Evolutionary conservation across 1,140 invertebrate genomes (phyloP), one percentile per base, ranked within the genome.

Genomic region (Drosophila melanogaster): DNA sequence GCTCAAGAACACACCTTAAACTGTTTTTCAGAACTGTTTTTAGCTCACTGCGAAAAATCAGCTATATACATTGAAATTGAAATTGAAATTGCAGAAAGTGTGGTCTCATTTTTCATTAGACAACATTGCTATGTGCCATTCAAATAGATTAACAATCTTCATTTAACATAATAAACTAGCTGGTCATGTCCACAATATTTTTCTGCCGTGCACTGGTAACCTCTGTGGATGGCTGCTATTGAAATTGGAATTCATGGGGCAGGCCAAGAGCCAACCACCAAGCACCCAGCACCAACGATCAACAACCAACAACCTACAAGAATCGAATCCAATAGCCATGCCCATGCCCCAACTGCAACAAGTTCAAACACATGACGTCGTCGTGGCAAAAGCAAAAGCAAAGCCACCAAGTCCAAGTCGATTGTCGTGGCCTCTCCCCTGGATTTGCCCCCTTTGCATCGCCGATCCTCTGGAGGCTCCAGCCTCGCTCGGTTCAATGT

Each of bases 1-100:
- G 86, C 86, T 90, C 86, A 90, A 90, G 86, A 90, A 90, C 87
- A 90, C 87, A 90, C 87, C 87, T 90, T 90, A 90, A 90, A 90
- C 79, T 67, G 54, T 77, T 65, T 70, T 67, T 66, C 46, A 33
- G 26, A 65, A 19, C 17, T 46, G n/a, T n/a, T n/a, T 8, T 51
- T 50, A 14, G 3, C 1, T n/a, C 37, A 53, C 46, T 67, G 10
- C 0, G 4, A n/a, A 6, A 43, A 43, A 35, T 4, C 8, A 3
- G 12, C 15, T 11, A 22, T 3, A 22, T 22, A 0, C 19, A 22
- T 22, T 22, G 2, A 2, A 22, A 22, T 22, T 22, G 19, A 22
- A 22, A n/a, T n/a, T n/a, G n/a, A n/a, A n/a, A n/a, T n/a, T n/a
- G n/a, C n/a, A n/a, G n/a, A n/a, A n/a, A n/a, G n/a, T n/a, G n/a